phyloP scores from a whole-genome alignment of 2,797 vertebrate species.

The Sparidentex hasta region DNA sequence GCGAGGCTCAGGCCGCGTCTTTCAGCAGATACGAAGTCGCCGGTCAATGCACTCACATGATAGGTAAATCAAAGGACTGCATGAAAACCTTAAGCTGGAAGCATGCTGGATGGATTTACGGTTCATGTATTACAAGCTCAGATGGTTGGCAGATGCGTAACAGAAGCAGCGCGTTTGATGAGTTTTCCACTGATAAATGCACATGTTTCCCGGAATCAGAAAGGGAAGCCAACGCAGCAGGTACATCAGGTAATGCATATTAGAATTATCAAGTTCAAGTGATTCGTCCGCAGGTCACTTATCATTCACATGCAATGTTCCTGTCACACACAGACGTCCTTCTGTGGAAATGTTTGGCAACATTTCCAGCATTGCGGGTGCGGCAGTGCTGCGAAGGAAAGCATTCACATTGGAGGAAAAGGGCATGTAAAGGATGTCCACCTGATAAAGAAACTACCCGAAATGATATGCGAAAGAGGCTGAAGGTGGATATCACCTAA shows the following conservation, averaged over 20 bases:
- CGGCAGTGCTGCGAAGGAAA: no score
- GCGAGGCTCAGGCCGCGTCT: slow-evolving; percentile 30
- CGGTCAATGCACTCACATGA: slow-evolving; percentile 20
- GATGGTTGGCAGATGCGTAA: slow-evolving; percentile 49
- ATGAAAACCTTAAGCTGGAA: slow-evolving; percentile 18
- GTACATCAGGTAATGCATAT: neutral
- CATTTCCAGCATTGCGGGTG: no score
- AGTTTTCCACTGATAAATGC: slow-evolving; percentile 28
- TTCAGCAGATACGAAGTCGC: slow-evolving; percentile 52
- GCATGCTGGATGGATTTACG: slow-evolving; percentile 34
- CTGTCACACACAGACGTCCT: no score
- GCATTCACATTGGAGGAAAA: no score
- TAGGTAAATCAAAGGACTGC: slow-evolving; percentile 36
- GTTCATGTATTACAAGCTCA: slow-evolving; percentile 43
- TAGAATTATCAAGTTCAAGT: slow-evolving; percentile 16
- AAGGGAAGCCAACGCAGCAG: slow-evolving; percentile 23
- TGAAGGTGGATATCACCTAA: neutral
- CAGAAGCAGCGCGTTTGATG: neutral
- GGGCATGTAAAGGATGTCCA: no score
- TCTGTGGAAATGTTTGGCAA: no score
- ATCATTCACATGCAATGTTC: neutral
- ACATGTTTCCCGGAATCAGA: neutral
- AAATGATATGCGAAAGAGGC: no score
- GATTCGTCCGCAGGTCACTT: neutral
- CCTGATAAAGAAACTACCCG: no score